Base-by-base conservation (phyloP, 2,888 invertebrate genomes). In the Lithophane socia region DNA sequence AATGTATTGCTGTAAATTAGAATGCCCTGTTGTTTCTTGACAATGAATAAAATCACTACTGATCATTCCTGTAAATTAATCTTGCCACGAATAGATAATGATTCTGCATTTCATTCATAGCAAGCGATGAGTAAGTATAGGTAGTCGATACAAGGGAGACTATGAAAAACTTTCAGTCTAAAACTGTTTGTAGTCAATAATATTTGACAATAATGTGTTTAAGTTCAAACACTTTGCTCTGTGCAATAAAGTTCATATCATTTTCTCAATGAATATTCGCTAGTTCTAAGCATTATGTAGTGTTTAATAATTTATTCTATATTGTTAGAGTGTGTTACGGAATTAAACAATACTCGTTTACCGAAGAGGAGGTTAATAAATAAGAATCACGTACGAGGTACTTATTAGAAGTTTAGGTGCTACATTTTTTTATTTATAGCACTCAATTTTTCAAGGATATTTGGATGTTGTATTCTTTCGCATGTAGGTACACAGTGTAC, bases 231-330 rank as follows among this genome's bases (percentile, higher is more conserved):
- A 89, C 87, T 80, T 85, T 76, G 86, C 81, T 73, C 67, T 60
- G 75, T 86, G 91, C 89, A 91, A 91, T 91, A 91, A 90, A 78
- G 18, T 83, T 87, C 91, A 91, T 91, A 91, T 91, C 91, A 91
- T 90, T 89, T 88, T 87, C 76, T 73, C 75, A 75, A 73, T 84
- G 37, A 77, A 73, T 81, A 79, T 64, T 81, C 66, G 72, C 49
- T 88, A 88, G 81, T n/a, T 79, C 12, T 86, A 86, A 77, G 82
- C 73, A 79, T 86, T 77, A 73, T 67, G 72, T 87, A 83, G 75
- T 84, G 24, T 76, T 68, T 76, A 75, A 73, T 77, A 58, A 61
- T 60, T 68, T 66, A 68, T 79, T 75, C 16, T 67, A 64, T 61
- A 60, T 64, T 75, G 24, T 75, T 67, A 70, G 24, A 73, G 60